phyloP scores from a whole-genome alignment of 37 sponge, comb jelly and placozoan species.

The Ephydatia muelleri region DNA sequence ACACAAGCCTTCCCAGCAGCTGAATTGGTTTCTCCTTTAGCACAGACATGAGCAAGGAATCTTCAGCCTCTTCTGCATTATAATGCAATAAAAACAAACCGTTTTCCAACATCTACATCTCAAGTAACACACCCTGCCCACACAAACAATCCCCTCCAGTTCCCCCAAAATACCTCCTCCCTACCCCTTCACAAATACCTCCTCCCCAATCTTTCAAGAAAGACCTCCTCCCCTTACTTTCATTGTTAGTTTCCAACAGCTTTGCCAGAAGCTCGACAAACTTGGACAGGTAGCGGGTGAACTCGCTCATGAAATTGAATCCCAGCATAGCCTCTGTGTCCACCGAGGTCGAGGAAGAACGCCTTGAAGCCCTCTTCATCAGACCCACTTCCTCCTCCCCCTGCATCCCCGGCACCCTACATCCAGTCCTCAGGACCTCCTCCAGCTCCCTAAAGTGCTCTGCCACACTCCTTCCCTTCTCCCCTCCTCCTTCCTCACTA shows the following conservation, averaged over 20 bases:
- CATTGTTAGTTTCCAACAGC: slow-evolving; percentile 5
- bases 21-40: slow-evolving; percentile 76
- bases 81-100: background rate
- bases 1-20: slow-evolving; percentile 74
- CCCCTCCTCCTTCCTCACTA: no score
- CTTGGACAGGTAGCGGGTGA: slow-evolving; percentile 43
- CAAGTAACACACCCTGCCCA: background rate
- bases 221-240: background rate
- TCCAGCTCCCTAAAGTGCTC: background rate
- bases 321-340: background rate
- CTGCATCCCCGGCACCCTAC: background rate
- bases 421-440: background rate
- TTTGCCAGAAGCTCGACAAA: slow-evolving; percentile 42
- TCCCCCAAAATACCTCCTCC: background rate
- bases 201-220: background rate
- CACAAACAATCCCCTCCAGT: no score
- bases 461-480: background rate
- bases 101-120: background rate
- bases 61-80: slow-evolving; percentile 19
- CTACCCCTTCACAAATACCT: background rate
- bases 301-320: slow-evolving; percentile 36
- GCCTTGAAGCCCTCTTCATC: background rate
- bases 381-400: background rate
- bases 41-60: slow-evolving; percentile 53
- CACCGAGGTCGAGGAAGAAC: background rate